These are phyloP conservation scores for Mus caroli DNA, from an alignment of 2,797 vertebrate genomes.

Conservation along the genomic window DNA sequence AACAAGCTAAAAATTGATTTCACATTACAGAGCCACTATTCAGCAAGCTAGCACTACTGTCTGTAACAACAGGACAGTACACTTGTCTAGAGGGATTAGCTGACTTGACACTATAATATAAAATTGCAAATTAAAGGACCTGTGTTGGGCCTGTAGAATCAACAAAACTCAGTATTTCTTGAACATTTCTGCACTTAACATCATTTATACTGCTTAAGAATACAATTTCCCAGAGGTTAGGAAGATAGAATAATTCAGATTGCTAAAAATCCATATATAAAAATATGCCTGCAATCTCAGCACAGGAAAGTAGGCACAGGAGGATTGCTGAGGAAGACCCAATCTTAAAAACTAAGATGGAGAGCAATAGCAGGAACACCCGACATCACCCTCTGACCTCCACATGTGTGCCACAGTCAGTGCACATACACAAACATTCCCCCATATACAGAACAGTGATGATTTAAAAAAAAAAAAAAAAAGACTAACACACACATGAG, in stretches of 20 bases:
- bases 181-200: not conserved
- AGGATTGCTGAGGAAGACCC: not conserved
- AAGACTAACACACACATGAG: not conserved
- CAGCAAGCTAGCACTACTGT: not conserved
- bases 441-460: not conserved
- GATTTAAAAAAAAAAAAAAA: not conserved
- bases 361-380: not conserved
- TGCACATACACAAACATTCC: not conserved
- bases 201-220: not conserved
- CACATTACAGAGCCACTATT: not conserved
- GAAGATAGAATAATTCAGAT: not conserved
- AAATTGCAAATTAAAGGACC: not conserved
- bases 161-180: conserved; percentile 10
- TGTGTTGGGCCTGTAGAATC: not conserved
- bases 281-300: not conserved
- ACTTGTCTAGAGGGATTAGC: not conserved
- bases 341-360: not conserved
- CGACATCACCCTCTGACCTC: not conserved
- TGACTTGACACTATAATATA: conserved; percentile 4
- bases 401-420: not conserved
- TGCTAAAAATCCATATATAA: not conserved
- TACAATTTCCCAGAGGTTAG: not conserved
- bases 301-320: not conserved
- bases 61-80: not conserved
- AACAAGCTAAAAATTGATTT: conserved; percentile 4